phyloP scores from a whole-genome alignment of 2,888 invertebrate species.

The Tortricodes alternella region DNA sequence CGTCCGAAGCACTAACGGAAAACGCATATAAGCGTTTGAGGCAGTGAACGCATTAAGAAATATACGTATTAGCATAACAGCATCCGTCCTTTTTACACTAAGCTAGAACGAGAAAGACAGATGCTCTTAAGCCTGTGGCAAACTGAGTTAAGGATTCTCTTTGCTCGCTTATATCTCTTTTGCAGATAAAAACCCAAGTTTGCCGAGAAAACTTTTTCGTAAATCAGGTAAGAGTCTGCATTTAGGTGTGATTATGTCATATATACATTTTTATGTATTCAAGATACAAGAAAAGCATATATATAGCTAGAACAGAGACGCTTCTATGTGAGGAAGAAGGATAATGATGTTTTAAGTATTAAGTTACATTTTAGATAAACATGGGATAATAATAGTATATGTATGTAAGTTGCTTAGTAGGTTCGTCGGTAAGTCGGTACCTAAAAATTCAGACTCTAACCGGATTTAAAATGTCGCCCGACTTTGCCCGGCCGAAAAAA shows the following conservation, averaged over 20 bases:
- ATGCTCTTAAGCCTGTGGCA: neutral
- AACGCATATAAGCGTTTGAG: no score
- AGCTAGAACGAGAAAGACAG: neutral
- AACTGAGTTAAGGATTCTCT: neutral
- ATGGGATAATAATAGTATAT: neutral
- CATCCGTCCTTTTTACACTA: neutral
- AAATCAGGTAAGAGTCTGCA: constrained; percentile 13
- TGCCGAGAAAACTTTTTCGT: constrained; percentile 12
- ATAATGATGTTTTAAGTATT: neutral
- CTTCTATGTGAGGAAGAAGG: neutral
- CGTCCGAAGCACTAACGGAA: no score
- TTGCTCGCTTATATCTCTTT: neutral
- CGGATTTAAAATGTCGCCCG: constrained; percentile 18
- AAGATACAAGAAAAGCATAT: neutral
- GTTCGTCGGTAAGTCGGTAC: neutral
- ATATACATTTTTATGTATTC: neutral
- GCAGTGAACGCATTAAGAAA: no score
- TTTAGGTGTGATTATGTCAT: neutral
- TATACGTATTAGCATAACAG: no score
- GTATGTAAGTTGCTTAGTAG: neutral
- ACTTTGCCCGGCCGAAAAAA: constrained; percentile 22
- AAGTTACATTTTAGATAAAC: neutral
- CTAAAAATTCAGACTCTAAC: neutral
- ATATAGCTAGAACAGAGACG: neutral
- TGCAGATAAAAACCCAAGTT: neutral